A percentile compares a stretch with the other conserved stretches of the same genome.
phyloP scores from a whole-genome alignment of 2,797 vertebrate species.

The Clamator glandarius region DNA sequence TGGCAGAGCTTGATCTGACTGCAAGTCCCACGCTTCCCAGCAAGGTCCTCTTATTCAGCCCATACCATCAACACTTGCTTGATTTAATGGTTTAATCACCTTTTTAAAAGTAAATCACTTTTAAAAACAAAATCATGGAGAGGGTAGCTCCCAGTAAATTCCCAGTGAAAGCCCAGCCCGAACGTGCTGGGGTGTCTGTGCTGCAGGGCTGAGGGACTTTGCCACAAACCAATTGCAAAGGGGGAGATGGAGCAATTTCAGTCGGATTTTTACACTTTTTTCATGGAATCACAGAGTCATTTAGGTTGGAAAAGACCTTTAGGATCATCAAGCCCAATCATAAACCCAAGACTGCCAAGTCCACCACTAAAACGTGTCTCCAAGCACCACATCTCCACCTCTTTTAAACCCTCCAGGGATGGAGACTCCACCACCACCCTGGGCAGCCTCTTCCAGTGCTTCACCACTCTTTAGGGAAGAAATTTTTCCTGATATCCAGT shows the following conservation, averaged over 20 bases:
- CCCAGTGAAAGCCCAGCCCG: not conserved
- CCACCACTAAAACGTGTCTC: not conserved
- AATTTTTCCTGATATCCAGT: too few species aligned
- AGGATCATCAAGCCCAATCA: fast-evolving
- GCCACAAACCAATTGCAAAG: too few species aligned
- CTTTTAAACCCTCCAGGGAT: too few species aligned
- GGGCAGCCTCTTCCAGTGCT: too few species aligned
- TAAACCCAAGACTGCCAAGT: not conserved
- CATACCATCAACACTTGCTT: fast-evolving
- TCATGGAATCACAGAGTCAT: not conserved
- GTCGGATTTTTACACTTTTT: fast-evolving
- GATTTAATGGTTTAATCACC: not conserved
- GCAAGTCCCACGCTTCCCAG: fast-evolving
- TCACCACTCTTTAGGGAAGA: too few species aligned
- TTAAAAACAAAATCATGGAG: not conserved
- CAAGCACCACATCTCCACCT: too few species aligned
- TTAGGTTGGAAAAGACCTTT: not conserved
- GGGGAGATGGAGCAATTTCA: not conserved
- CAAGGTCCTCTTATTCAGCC: fast-evolving
- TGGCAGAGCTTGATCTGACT: not conserved
- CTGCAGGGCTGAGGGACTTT: too few species aligned
- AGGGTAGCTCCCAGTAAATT: fast-evolving
- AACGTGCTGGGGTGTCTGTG: too few species aligned
- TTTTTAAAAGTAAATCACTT: too few species aligned
- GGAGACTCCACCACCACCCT: too few species aligned